phyloP scores from a whole-genome alignment of 64 coral and sea anemone genomes.

The Stylophora pistillata region DNA sequence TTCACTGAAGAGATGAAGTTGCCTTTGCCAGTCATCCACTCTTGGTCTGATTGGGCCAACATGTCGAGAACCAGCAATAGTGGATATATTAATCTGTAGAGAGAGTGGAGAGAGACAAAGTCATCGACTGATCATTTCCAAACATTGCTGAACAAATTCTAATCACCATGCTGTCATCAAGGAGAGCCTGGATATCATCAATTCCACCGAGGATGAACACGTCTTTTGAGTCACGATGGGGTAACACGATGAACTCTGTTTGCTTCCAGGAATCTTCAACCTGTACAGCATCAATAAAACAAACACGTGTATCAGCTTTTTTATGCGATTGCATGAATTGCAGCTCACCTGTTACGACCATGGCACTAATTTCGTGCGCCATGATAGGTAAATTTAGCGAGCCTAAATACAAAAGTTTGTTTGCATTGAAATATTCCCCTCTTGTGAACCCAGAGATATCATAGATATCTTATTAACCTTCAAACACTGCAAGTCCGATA shows the following conservation, averaged over 20 bases:
- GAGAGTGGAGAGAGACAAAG: not conserved
- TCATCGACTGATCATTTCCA: not conserved
- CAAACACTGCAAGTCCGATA: too few species aligned
- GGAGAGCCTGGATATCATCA: slow-evolving; percentile 90
- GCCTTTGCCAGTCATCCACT: slow-evolving; percentile 96
- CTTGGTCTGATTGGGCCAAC: slow-evolving; percentile 94
- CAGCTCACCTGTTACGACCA: too few species aligned
- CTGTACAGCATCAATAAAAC: slow-evolving; percentile 19
- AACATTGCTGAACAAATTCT: not conserved
- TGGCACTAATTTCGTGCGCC: too few species aligned
- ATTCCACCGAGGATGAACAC: slow-evolving; percentile 98
- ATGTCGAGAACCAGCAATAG: slow-evolving; percentile 96
- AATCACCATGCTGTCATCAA: slow-evolving; percentile 95
- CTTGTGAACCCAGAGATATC: too few species aligned
- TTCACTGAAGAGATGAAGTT: slow-evolving; percentile 92
- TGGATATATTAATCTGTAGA: slow-evolving; percentile 68
- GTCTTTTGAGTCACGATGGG: slow-evolving; percentile 97
- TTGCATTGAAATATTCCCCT: too few species aligned
- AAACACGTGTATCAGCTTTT: not conserved
- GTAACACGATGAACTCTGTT: slow-evolving; percentile 96
- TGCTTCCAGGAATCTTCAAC: slow-evolving; percentile 99
- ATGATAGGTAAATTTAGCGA: too few species aligned
- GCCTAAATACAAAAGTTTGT: too few species aligned
- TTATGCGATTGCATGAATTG: not conserved
- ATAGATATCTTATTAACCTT: too few species aligned